Conservation (phyloP, 2,888 invertebrate genomes). For the Philhelius pedissequus region DNA sequence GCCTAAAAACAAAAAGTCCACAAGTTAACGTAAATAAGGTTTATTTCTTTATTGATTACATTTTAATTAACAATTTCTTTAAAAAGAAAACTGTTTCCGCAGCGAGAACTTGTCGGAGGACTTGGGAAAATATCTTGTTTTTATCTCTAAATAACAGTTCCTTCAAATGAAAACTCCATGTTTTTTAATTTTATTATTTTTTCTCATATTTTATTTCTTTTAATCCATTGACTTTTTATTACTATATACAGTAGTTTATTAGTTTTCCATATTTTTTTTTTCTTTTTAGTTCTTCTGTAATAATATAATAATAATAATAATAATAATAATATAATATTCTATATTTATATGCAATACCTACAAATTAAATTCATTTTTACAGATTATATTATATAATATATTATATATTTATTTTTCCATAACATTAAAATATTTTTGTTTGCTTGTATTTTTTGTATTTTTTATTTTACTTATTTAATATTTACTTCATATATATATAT, state of each 20-base stretch:
- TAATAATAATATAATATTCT: constrained; percentile 59
- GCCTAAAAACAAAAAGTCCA: no score
- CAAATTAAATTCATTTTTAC: constrained; percentile 69
- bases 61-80: no score
- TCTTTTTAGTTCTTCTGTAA: constrained; percentile 65
- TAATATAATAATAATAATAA: constrained; percentile 55
- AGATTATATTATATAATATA: constrained; percentile 64
- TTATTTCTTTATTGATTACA: no score
- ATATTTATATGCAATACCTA: constrained; percentile 69
- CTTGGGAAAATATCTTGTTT: no score
- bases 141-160: no score
- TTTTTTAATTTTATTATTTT: constrained; percentile 64
- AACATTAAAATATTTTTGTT: constrained; percentile 67
- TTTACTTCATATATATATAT: constrained; percentile 51
- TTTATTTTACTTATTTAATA: constrained; percentile 69
- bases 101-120: no score
- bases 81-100: no score
- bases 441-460: constrained; percentile 45
- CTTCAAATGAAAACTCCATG: background rate
- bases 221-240: constrained; percentile 68
- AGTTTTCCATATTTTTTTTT: constrained; percentile 47
- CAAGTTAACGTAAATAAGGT: no score
- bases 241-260: constrained; percentile 62
- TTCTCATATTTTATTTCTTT: constrained; percentile 68
- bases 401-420: constrained; percentile 56